Conservation (phyloP, 2,888 invertebrate species). For the Elmis aenea region DNA sequence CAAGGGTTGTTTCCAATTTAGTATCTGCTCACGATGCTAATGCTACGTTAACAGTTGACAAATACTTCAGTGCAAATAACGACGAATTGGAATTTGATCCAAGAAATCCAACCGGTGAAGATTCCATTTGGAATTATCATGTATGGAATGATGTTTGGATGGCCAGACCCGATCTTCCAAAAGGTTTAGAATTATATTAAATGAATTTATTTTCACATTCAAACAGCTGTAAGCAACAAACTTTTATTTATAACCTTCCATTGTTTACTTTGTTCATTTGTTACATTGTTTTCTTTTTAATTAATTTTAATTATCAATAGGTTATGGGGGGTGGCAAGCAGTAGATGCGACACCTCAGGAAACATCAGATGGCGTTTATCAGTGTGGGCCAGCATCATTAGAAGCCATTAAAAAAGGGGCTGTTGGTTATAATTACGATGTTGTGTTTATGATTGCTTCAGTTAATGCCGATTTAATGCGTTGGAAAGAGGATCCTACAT, state of each 20-base stretch:
- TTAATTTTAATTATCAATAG: conserved; percentile 35
- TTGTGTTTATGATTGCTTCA: conserved; percentile 72
- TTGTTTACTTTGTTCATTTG: conserved; percentile 1
- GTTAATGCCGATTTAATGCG: conserved; percentile 80
- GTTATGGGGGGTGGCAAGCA: conserved; percentile 88
- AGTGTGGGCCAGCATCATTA: conserved; percentile 75
- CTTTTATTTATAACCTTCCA: no score
- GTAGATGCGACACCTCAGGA: conserved; percentile 84
- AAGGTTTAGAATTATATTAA: conserved; percentile 50
- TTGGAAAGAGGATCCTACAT: conserved; percentile 65
- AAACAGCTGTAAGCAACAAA: no score
- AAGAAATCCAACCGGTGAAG: conserved; percentile 61
- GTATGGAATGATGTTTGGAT: conserved; percentile 89
- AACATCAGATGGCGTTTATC: conserved; percentile 63
- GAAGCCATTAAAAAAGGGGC: conserved; percentile 74
- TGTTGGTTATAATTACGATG: conserved; percentile 69
- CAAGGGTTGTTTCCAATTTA: conserved; percentile 75
- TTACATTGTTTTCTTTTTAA: neutral
- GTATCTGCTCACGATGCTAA: conserved; percentile 84
- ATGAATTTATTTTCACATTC: no score
- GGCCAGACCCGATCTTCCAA: conserved; percentile 71
- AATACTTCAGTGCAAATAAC: conserved; percentile 64
- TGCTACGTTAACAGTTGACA: conserved; percentile 71
- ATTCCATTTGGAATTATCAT: conserved; percentile 85
- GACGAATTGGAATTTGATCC: conserved; percentile 64